phyloP scores from a whole-genome alignment of 2,888 invertebrate genomes.

The Agonopterix arenella region DNA sequence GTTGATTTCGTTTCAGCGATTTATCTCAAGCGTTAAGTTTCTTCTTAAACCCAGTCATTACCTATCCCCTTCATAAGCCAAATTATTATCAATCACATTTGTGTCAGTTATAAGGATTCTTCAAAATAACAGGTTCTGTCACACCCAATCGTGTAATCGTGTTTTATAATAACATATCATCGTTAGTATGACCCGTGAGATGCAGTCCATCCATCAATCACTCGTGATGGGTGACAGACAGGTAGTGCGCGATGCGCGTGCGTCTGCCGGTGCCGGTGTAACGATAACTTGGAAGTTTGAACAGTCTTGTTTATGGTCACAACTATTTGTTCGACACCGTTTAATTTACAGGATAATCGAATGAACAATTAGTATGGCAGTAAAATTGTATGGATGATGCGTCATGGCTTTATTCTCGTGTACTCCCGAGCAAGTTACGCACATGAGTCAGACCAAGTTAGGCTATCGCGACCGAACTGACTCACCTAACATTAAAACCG shows the following conservation, averaged over 20 bases:
- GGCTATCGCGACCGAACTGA: constrained; percentile 41
- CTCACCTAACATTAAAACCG: constrained; percentile 29
- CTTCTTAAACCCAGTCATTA: no score
- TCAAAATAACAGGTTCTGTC: no score
- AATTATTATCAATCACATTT: no score
- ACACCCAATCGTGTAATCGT: constrained; percentile 3
- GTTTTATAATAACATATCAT: constrained; percentile 24
- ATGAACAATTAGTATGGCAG: constrained; percentile 28
- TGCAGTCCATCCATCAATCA: constrained; percentile 44
- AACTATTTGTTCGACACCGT: constrained; percentile 7
- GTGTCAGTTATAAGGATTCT: no score
- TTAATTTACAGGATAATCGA: constrained; percentile 33
- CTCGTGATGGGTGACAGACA: constrained; percentile 15
- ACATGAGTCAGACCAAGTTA: constrained; percentile 53
- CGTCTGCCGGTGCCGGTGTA: neutral
- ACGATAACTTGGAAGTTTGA: neutral
- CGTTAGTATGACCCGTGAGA: constrained; percentile 35
- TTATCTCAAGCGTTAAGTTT: no score
- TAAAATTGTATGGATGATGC: constrained; percentile 29
- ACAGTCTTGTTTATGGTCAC: constrained; percentile 3
- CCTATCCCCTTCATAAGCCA: no score
- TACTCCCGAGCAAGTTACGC: constrained; percentile 34
- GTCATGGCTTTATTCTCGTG: constrained; percentile 55
- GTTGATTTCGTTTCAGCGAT: constrained; percentile 8
- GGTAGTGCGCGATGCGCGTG: neutral